Base-by-base conservation (phyloP, 2,797 vertebrate species). In the Leptatherina wallacei region DNA sequence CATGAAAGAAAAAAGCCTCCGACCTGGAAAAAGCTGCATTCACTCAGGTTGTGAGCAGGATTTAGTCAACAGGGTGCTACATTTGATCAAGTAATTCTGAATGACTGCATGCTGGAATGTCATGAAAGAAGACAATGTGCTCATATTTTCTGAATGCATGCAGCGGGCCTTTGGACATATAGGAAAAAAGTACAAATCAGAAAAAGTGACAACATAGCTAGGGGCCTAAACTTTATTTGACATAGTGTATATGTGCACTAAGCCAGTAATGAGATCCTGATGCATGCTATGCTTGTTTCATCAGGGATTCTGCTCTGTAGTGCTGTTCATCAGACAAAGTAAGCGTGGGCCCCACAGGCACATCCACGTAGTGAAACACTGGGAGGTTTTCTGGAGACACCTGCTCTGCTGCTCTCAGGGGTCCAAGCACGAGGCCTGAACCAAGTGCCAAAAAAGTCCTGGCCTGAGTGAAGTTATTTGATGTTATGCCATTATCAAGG, bases 261-360 rank as follows among this genome's bases (percentile, higher is more conserved):
- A 83, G 71, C 52, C 76, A 24, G 58, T 89, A 90, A 90, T 88
- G 84, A 87, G 81, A 85, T 85, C 88, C 86, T 78, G 81, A 87
- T 91, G 90, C 80, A 77, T 52, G 65, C 66, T 44, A 49, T 18
- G 75, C 67, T 51, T 52, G 30, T 75, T 79, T 65, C 66, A 66
- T 78, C 61, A 8, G 20, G 74, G 71, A 58, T 61, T 75, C 12
- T 2, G 24, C 63, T 70, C 67, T 6, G n/a, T 65, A 68, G 80
- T 61, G 54, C 74, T n/a, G 58, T 80, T 74, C 71, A 33, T 81
- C 74, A 77, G 69, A 58, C 73, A 18, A 47, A 80, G 71, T 38
- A 73, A 75, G 71, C 1, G 32, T 3, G 52, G 86, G 77, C 86
- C 83, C 71, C 71, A 66, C 56, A 51, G 14, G 81, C 81, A 83